Conservation (phyloP, 1,140 invertebrate genomes). For the Coenobita brevimanus region DNA sequence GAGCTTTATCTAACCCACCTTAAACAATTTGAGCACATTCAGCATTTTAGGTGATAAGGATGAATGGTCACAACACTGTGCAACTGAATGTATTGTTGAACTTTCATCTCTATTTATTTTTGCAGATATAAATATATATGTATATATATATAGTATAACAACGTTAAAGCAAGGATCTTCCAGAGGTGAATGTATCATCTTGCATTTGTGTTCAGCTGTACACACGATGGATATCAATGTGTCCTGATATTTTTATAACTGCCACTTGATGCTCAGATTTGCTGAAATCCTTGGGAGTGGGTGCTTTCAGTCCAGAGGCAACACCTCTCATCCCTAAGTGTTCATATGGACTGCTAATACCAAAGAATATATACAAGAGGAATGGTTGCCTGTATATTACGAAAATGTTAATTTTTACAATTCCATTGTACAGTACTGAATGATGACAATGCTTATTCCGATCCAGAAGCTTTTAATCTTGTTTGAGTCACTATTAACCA, state of each 20-base stretch:
- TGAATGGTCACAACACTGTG: slow-evolving; percentile 15
- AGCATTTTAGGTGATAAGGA: slow-evolving; percentile 8
- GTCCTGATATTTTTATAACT: slow-evolving; percentile 35
- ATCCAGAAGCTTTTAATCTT: too few relatives aligned
- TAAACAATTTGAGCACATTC: slow-evolving; percentile 1
- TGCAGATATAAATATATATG: slow-evolving; percentile 16
- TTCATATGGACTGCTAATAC: too few relatives aligned
- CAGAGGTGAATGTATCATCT: slow-evolving; percentile 35
- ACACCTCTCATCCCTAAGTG: too few relatives aligned
- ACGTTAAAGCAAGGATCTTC: slow-evolving; percentile 44
- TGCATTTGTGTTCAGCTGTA: neutral
- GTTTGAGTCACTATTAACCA: too few relatives aligned
- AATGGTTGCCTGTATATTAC: too few relatives aligned
- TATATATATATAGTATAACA: slow-evolving; percentile 14
- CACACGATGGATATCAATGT: neutral
- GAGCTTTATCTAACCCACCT: neutral
- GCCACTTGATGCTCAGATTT: slow-evolving; percentile 13
- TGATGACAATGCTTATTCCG: too few relatives aligned
- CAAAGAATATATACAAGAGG: too few relatives aligned
- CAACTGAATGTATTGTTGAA: slow-evolving; percentile 34
- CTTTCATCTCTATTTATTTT: slow-evolving; percentile 38
- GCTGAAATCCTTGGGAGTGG: too few relatives aligned
- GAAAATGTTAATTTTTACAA: too few relatives aligned
- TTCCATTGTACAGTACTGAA: too few relatives aligned
- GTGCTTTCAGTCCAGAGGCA: too few relatives aligned